Conservation (phyloP, 2,797 vertebrate species). For the Erpetoichthys calabaricus region DNA sequence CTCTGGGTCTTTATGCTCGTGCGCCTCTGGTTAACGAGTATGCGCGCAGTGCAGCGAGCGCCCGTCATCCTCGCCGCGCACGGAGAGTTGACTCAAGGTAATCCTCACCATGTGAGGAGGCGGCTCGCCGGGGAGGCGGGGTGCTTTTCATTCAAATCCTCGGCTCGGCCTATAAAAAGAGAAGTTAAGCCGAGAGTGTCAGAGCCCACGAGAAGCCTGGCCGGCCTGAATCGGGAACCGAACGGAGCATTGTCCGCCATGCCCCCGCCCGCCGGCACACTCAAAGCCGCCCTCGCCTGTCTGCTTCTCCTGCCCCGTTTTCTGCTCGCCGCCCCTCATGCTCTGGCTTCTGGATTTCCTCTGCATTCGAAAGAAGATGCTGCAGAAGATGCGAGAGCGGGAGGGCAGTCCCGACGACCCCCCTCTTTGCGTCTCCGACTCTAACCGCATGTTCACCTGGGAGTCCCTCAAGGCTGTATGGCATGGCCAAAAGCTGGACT, state of each 20-base stretch:
- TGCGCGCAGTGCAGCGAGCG: too few relatives aligned
- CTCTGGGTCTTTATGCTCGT: too few relatives aligned
- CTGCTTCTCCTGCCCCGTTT: slow-evolving; percentile 89
- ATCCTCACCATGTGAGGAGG: slow-evolving; percentile 92
- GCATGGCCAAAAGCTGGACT: slow-evolving; percentile 93
- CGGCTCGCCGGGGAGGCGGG: slow-evolving; percentile 78
- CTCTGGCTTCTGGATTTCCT: slow-evolving; percentile 92
- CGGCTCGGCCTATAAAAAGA: slow-evolving; percentile 77
- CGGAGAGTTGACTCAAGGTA: slow-evolving; percentile 62
- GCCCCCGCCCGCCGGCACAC: slow-evolving; percentile 51
- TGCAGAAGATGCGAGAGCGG: slow-evolving; percentile 47
- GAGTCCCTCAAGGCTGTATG: slow-evolving; percentile 89
- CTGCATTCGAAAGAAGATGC: slow-evolving; percentile 81
- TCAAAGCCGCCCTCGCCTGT: slow-evolving; percentile 76
- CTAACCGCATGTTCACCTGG: slow-evolving; percentile 85
- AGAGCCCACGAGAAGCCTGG: slow-evolving; percentile 39
- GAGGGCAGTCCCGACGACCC: slow-evolving; percentile 67
- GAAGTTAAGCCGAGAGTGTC: slow-evolving; percentile 49
- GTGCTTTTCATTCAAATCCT: slow-evolving; percentile 74
- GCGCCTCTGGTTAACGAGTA: too few relatives aligned
- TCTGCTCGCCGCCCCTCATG: slow-evolving; percentile 76
- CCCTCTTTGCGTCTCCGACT: slow-evolving; percentile 83
- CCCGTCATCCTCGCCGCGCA: too few relatives aligned
- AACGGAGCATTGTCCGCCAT: slow-evolving; percentile 19
- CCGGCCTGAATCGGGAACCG: slow-evolving; percentile 7